Conservation (phyloP, 2,797 vertebrate species). For the Gephyroberyx darwinii region DNA sequence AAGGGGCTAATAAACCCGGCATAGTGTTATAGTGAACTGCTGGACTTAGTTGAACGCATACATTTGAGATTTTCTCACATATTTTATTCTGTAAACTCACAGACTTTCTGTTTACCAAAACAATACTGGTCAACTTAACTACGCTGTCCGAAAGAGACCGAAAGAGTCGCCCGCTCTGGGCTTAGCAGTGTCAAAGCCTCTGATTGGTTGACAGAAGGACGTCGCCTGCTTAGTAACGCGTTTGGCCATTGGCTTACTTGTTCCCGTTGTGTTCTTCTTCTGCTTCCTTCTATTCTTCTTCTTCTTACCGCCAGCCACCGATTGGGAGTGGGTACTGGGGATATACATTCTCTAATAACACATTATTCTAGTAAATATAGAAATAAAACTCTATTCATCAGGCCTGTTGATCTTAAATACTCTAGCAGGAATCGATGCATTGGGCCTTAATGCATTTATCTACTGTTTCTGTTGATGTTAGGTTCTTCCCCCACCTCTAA, state of each 20-base stretch:
- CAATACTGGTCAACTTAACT: constrained; percentile 41
- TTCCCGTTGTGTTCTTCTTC: too few species aligned
- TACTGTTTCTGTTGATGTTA: too few species aligned
- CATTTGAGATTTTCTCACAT: rapidly evolving
- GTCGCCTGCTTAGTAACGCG: constrained; percentile 40
- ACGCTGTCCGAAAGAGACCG: constrained; percentile 2
- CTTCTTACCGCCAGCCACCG: too few species aligned
- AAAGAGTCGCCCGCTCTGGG: constrained; percentile 58
- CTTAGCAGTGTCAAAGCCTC: constrained; percentile 14
- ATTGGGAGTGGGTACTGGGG: too few species aligned
- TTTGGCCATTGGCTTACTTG: constrained; percentile 55
- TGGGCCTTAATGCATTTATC: too few species aligned
- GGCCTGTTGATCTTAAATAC: too few species aligned
- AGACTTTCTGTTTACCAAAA: constrained; percentile 21
- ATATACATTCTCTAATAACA: too few species aligned
- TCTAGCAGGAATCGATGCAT: too few species aligned
- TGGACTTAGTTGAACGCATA: rapidly evolving
- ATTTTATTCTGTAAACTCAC: neutral
- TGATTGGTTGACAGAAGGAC: constrained; percentile 56
- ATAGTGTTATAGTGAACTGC: rapidly evolving
- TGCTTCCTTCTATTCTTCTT: too few species aligned
- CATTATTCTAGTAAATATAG: too few species aligned
- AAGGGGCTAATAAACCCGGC: neutral
- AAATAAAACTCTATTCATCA: too few species aligned
- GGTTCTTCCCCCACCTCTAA: too few species aligned